These are phyloP conservation scores for Hirtodrosophila alboralis DNA, from an alignment of 2,888 invertebrate species.

Conservation along the genomic window DNA sequence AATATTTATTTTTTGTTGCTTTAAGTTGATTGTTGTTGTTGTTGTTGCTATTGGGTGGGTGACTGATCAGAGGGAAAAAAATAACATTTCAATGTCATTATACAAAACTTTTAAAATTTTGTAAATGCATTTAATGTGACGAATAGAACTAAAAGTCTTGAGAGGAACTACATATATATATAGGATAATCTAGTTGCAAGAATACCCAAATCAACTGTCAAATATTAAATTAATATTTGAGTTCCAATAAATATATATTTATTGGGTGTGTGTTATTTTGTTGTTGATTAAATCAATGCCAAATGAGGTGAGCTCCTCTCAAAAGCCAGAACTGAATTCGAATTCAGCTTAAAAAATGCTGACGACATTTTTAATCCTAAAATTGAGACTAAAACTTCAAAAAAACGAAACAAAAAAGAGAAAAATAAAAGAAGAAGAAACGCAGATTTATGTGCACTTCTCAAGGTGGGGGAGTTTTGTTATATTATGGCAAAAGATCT, in stretches of 20 bases:
- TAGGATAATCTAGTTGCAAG: conserved; percentile 23
- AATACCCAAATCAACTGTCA: conserved; percentile 80
- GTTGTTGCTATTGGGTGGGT: conserved; percentile 35
- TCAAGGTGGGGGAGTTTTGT: conserved; percentile 48
- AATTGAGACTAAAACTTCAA: conserved; percentile 70
- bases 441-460: conserved; percentile 44
- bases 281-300: conserved; percentile 63
- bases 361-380: conserved; percentile 80
- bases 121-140: conserved; percentile 25
- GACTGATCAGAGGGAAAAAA: conserved; percentile 46
- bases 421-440: conserved; percentile 9
- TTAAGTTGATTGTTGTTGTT: conserved; percentile 10
- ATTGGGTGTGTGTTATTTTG: conserved; percentile 48
- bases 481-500: conserved; percentile 23
- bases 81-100: conserved; percentile 33
- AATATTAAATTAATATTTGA: conserved; percentile 45
- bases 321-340: conserved; percentile 21
- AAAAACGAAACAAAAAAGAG: conserved; percentile 7
- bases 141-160: too few species aligned
- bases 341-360: conserved; percentile 74
- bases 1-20: conserved; percentile 36
- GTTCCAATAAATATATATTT: conserved; percentile 16
- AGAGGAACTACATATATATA: conserved; percentile 2
- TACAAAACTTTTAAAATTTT: conserved; percentile 6
- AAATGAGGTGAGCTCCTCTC: conserved; percentile 44